phyloP scores from a whole-genome alignment of 2,113 vertebrate species.

The Pseudopipra pipra region DNA sequence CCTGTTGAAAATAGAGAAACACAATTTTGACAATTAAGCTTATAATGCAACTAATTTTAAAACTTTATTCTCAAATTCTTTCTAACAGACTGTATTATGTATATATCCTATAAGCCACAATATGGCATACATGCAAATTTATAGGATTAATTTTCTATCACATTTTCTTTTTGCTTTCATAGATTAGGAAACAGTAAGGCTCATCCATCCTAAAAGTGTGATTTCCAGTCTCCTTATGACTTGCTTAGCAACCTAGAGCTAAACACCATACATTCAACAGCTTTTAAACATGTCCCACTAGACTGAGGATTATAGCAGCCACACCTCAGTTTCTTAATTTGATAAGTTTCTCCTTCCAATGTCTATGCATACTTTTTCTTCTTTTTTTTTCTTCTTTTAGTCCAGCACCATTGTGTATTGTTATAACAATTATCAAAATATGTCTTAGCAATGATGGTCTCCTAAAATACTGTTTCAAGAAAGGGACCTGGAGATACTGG shows the following conservation, averaged over 20 bases:
- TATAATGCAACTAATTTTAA: neutral
- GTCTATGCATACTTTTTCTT: neutral
- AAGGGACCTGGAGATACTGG: neutral
- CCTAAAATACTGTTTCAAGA: neutral
- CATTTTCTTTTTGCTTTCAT: neutral
- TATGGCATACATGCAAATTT: neutral
- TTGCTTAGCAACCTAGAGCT: neutral
- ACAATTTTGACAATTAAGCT: neutral
- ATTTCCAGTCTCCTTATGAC: neutral
- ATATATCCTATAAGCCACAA: neutral
- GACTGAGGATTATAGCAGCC: neutral
- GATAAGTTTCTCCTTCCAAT: neutral
- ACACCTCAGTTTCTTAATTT: neutral
- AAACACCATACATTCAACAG: neutral
- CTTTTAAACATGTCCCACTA: neutral
- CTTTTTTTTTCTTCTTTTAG: neutral
- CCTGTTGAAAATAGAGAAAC: neutral
- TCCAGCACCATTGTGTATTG: neutral
- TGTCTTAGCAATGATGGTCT: neutral
- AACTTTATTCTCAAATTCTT: neutral
- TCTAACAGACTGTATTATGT: neutral
- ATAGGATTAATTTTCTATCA: neutral
- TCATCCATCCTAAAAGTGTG: neutral
- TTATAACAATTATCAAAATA: neutral
- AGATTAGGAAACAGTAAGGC: neutral